Evolutionary conservation across 2,797 vertebrate species (phyloP).

Genomic region (Coregonus ussuriensis): DNA sequence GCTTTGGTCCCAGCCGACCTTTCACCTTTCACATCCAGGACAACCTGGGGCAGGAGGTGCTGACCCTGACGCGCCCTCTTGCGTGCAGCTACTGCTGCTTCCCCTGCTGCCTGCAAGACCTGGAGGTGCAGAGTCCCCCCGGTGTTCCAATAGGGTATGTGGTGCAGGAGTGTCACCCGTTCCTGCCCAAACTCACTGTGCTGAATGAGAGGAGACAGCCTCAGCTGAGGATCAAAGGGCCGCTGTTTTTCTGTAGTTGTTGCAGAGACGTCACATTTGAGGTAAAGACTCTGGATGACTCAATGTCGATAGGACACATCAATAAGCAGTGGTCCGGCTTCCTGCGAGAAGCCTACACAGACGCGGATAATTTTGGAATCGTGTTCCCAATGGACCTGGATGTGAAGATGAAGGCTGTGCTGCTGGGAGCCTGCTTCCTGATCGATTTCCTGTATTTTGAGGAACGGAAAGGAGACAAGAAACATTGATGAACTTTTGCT

Average conservation of each 20-base stretch:
- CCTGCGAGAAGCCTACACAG: constrained; percentile 68
- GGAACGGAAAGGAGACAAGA: constrained; percentile 12
- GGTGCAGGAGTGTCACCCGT: constrained; percentile 78
- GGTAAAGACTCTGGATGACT: constrained; percentile 76
- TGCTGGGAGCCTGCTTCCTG: constrained; percentile 83
- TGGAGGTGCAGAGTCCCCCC: constrained; percentile 83
- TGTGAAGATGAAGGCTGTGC: constrained; percentile 82
- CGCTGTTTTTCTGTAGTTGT: constrained; percentile 74
- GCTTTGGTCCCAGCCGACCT: constrained; percentile 71
- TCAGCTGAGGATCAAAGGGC: constrained; percentile 77
- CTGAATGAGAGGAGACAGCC: constrained; percentile 71
- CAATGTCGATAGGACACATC: constrained; percentile 68
- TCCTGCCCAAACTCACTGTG: constrained; percentile 78
- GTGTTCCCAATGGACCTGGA: constrained; percentile 80
- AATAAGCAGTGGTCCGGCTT: constrained; percentile 80
- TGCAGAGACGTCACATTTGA: constrained; percentile 80
- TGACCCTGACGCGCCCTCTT: constrained; percentile 70
- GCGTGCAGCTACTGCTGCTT: constrained; percentile 73
- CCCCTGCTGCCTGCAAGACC: constrained; percentile 84
- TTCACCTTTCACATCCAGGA: constrained; percentile 77
- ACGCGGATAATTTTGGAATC: constrained; percentile 80
- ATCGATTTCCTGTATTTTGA: constrained; percentile 75
- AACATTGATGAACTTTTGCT: not conserved
- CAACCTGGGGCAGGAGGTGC: constrained; percentile 76
- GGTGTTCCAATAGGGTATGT: constrained; percentile 79